Conservation (phyloP, 64 coral and sea anemone species). For the Actinia tenebrosa region DNA sequence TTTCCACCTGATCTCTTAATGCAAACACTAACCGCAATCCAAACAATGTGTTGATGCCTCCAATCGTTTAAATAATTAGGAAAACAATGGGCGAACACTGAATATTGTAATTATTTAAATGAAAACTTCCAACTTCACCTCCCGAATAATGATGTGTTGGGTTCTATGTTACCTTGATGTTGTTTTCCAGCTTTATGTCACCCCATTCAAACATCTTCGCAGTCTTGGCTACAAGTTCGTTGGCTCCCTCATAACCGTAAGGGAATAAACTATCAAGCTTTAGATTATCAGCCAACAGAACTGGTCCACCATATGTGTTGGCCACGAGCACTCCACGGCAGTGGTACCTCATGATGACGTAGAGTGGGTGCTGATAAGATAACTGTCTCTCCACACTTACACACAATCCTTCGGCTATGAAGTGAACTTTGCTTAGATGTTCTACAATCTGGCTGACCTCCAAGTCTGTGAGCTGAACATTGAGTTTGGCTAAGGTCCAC, state of each 20-base stretch:
- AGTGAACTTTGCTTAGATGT: conserved; percentile 61
- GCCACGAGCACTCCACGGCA: conserved; percentile 42
- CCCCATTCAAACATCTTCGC: conserved; percentile 10
- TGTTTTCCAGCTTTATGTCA: conserved; percentile 1
- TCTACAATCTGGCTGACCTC: conserved; percentile 54
- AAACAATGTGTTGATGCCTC: too few relatives aligned
- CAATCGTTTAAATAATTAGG: too few relatives aligned
- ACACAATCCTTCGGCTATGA: conserved; percentile 53
- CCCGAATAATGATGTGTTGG: too few relatives aligned
- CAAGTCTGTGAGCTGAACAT: conserved; percentile 57
- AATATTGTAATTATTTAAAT: too few relatives aligned
- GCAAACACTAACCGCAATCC: too few relatives aligned
- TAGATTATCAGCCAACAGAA: background rate
- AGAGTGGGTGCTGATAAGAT: conserved; percentile 42
- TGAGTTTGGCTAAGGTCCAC: conserved; percentile 63
- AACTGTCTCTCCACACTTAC: conserved; percentile 45
- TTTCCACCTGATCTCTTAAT: too few relatives aligned
- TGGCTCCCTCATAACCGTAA: conserved; percentile 31
- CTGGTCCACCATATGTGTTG: conserved; percentile 40
- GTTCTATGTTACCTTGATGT: conserved; percentile 33
- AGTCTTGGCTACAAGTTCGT: background rate
- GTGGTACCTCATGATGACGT: conserved; percentile 61
- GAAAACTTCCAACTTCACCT: too few relatives aligned
- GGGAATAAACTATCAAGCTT: conserved; percentile 45
- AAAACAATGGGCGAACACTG: too few relatives aligned